A percentile compares a stretch with the other conserved stretches of the same genome.
These are phyloP conservation scores for Epinephelus lanceolatus DNA, from an alignment of 2,113 vertebrate species.

Conservation along the genomic window DNA sequence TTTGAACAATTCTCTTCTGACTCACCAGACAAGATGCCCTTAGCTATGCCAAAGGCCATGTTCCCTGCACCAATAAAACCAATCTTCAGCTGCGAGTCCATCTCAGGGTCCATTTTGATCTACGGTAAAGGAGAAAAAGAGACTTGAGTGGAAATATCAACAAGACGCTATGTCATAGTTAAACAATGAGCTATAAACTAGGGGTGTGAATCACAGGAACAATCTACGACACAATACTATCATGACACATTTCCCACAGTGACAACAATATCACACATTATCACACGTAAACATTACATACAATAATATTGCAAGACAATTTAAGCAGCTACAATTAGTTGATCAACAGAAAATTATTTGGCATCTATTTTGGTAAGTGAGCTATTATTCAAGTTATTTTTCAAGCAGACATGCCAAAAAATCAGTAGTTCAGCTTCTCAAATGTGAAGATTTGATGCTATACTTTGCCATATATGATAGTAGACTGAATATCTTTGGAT, in stretches of 20 bases:
- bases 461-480: not conserved
- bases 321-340: not conserved
- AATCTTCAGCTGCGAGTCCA: conserved; percentile 75
- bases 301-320: not conserved
- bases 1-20: not conserved
- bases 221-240: not conserved
- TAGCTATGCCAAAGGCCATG: conserved; percentile 86
- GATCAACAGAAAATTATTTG: not conserved
- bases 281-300: not conserved
- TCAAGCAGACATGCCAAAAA: not conserved
- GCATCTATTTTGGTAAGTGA: not conserved
- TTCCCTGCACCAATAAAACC: conserved; percentile 88
- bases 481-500: not conserved
- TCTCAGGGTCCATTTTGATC: conserved; percentile 74
- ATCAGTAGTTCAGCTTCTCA: too few relatives aligned
- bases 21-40: conserved; percentile 85
- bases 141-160: not conserved
- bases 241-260: not conserved
- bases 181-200: not conserved
- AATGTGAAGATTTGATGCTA: not conserved
- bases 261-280: not conserved
- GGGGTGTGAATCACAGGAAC: conserved; percentile 3
- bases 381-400: not conserved
- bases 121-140: conserved; percentile 25
- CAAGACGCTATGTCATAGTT: not conserved